A percentile compares a stretch with the other conserved stretches of the same genome.
phyloP scores from a whole-genome alignment of 2,113 vertebrate genomes.

The Oncorhynchus tshawytscha region DNA sequence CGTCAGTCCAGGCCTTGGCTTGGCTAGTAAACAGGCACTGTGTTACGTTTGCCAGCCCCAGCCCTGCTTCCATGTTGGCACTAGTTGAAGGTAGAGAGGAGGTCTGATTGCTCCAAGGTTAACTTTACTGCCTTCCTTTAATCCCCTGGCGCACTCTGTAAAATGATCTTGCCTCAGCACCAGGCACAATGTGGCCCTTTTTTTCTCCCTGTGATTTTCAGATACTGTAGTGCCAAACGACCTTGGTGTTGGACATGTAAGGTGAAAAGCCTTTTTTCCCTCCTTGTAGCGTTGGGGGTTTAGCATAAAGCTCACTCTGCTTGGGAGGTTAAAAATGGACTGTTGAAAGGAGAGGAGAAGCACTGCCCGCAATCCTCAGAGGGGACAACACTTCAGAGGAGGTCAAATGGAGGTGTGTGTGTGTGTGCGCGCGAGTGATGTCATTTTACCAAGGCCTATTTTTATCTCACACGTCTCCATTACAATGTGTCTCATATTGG shows the following conservation, averaged over 20 bases:
- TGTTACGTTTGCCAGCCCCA: background rate
- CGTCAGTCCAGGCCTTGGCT: background rate
- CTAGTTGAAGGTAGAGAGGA: slow-evolving; percentile 6
- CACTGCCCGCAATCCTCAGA: slow-evolving; percentile 48
- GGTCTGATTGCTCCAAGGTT: slow-evolving; percentile 3
- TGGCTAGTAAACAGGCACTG: background rate
- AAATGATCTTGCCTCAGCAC: slow-evolving; percentile 35
- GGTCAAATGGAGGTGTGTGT: slow-evolving; percentile 24
- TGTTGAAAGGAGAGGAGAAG: slow-evolving; percentile 47
- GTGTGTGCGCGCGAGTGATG: background rate
- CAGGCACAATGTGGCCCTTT: background rate
- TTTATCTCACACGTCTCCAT: background rate
- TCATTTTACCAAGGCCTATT: background rate
- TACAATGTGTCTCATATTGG: background rate
- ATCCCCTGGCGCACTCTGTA: slow-evolving; percentile 48
- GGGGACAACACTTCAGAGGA: slow-evolving; percentile 28
- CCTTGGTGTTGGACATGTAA: slow-evolving; percentile 56
- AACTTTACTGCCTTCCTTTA: slow-evolving; percentile 33
- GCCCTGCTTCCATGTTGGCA: slow-evolving; percentile 2
- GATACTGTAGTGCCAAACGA: slow-evolving; percentile 34
- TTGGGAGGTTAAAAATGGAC: slow-evolving; percentile 55
- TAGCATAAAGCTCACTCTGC: slow-evolving; percentile 44
- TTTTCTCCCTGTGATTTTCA: slow-evolving; percentile 20
- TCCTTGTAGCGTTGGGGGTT: slow-evolving; percentile 46
- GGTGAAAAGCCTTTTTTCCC: slow-evolving; percentile 48